These are phyloP conservation scores for Ochropacha duplaris DNA, from an alignment of 2,888 invertebrate genomes.

Conservation along the genomic window DNA sequence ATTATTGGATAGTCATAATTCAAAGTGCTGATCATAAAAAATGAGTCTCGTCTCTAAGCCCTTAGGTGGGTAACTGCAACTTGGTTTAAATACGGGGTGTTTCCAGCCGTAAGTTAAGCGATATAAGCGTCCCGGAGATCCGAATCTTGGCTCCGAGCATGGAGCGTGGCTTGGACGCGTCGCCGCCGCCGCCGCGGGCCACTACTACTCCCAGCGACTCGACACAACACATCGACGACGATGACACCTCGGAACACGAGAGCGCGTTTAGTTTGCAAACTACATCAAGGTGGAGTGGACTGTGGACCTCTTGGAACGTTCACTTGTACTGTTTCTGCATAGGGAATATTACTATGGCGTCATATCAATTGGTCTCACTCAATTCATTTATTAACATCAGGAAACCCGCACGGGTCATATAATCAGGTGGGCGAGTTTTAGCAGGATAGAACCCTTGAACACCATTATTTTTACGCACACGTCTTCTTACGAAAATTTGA, in stretches of 20 bases:
- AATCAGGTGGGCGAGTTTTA: no score
- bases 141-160: constrained; percentile 91
- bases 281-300: constrained; percentile 65
- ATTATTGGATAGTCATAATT: no score
- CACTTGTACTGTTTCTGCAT: constrained; percentile 4
- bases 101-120: constrained; percentile 87
- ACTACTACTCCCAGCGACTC: constrained; percentile 14
- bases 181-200: constrained; percentile 17
- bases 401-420: no score
- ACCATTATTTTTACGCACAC: no score
- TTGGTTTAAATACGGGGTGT: constrained; percentile 36
- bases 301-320: not conserved
- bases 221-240: constrained; percentile 37
- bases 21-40: no score
- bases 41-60: not conserved
- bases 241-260: constrained; percentile 77
- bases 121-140: constrained; percentile 91
- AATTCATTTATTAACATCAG: no score
- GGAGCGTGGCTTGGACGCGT: constrained; percentile 89
- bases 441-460: no score
- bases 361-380: no score
- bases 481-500: no score
- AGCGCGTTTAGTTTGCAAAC: constrained; percentile 79
- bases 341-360: not conserved
- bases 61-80: not conserved